Evolutionary conservation across 2,888 invertebrate genomes (phyloP).

Genomic region (Macrostomum cliftonense): DNA sequence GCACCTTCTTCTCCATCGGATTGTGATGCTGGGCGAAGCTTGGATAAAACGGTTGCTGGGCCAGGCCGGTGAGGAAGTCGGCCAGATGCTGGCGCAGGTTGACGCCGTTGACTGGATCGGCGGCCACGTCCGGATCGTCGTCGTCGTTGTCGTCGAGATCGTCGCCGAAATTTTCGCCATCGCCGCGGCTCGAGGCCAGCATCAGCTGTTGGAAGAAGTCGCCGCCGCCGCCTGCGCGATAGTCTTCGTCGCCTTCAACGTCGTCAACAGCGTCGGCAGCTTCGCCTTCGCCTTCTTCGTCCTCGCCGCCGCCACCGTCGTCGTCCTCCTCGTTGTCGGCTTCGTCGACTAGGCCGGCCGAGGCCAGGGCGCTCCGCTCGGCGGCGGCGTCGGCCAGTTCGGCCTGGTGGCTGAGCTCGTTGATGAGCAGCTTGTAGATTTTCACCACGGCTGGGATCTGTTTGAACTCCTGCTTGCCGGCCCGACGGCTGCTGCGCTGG

Average conservation of each 20-base stretch:
- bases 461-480: conserved; percentile 40
- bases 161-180: conserved; percentile 6
- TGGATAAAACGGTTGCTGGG: conserved; percentile 47
- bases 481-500: conserved; percentile 8
- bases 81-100: conserved; percentile 48
- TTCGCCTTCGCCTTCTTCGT: conserved; percentile 18
- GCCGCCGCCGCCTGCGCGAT: conserved; percentile 1
- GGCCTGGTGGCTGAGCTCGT: conserved; percentile 45
- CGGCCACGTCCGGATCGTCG: conserved; percentile 44
- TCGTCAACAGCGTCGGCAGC: conserved; percentile 13
- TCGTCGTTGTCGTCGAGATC: conserved; percentile 37
- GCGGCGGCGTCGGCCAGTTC: conserved; percentile 6
- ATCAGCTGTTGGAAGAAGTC: background rate
- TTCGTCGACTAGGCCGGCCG: conserved; percentile 3
- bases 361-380: conserved; percentile 13
- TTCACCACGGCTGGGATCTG: conserved; percentile 50
- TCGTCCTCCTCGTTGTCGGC: conserved; percentile 36
- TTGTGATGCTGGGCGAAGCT: conserved; percentile 47
- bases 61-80: conserved; percentile 48
- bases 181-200: background rate
- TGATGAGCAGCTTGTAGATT: conserved; percentile 52
- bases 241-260: conserved; percentile 7
- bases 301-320: conserved; percentile 27
- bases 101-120: conserved; percentile 47
- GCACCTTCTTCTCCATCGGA: conserved; percentile 42